A percentile compares a stretch with the other conserved stretches of the same genome.
phyloP scores from a whole-genome alignment of 1,140 invertebrate species.

The Bombus difficillimus region DNA sequence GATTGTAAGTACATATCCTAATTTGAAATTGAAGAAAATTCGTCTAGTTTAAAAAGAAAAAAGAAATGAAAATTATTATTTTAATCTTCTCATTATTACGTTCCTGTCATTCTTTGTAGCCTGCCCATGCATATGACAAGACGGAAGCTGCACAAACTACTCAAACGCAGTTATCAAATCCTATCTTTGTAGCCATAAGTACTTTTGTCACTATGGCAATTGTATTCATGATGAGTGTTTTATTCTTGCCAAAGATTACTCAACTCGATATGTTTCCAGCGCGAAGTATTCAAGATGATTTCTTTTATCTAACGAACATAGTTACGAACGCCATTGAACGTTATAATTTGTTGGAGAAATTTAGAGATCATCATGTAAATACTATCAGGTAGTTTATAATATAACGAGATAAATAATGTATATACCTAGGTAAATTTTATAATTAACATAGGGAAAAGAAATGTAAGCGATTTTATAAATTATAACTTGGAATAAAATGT shows the following conservation, averaged over 20 bases:
- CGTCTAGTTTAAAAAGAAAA: neutral
- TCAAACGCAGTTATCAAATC: conserved; percentile 69
- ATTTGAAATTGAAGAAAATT: neutral
- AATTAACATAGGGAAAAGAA: neutral
- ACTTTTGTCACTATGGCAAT: conserved; percentile 72
- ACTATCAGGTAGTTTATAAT: conserved; percentile 18
- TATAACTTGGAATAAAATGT: neutral
- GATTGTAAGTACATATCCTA: conserved; percentile 28
- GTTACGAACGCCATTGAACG: conserved; percentile 68
- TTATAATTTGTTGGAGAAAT: conserved; percentile 51
- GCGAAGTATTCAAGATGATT: conserved; percentile 67
- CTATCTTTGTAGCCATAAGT: conserved; percentile 72
- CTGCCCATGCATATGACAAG: conserved; percentile 42
- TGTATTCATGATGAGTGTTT: conserved; percentile 71
- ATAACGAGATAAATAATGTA: neutral
- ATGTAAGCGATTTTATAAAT: neutral
- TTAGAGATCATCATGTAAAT: neutral
- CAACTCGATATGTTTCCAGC: conserved; percentile 60
- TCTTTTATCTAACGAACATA: conserved; percentile 63
- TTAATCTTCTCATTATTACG: neutral
- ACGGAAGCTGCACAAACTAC: conserved; percentile 51
- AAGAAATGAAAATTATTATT: neutral
- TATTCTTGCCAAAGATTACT: conserved; percentile 67
- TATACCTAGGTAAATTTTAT: neutral
- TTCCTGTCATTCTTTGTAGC: conserved; percentile 51